These are phyloP conservation scores for Crocidura indochinensis DNA, from an alignment of 2,797 vertebrate genomes.

Conservation along the genomic window DNA sequence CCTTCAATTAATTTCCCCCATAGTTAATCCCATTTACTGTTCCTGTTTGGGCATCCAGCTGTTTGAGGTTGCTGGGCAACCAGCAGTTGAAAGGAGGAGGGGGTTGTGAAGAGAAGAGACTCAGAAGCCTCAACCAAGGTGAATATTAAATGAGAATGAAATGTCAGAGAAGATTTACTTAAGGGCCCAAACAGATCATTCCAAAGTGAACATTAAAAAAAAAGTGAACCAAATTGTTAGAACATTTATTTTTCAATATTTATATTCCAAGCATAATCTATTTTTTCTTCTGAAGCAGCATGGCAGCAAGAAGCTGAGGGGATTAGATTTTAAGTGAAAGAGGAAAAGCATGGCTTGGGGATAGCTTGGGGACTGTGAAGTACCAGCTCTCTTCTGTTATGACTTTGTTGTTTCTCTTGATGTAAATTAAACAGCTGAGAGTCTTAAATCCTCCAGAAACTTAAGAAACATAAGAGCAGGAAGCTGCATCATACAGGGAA, in stretches of 20 bases:
- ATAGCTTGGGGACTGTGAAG: conserved; percentile 69
- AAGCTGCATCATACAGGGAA: background rate
- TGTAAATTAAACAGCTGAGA: conserved; percentile 81
- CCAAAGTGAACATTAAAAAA: conserved; percentile 66
- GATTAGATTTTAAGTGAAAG: conserved; percentile 78
- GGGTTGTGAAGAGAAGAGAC: conserved; percentile 22
- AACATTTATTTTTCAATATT: conserved; percentile 73
- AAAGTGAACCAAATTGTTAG: conserved; percentile 58
- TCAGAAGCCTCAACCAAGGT: conserved; percentile 64
- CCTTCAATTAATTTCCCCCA: conserved; percentile 84
- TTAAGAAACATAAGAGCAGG: conserved; percentile 38
- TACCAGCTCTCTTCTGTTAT: conserved; percentile 75
- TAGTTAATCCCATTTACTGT: conserved; percentile 85
- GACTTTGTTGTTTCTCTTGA: conserved; percentile 73
- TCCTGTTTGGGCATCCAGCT: conserved; percentile 82
- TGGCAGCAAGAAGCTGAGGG: conserved; percentile 64
- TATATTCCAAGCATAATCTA: conserved; percentile 66
- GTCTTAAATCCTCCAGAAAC: conserved; percentile 59
- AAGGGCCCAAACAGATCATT: conserved; percentile 49
- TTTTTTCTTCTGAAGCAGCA: conserved; percentile 72
- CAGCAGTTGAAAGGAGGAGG: conserved; percentile 48
- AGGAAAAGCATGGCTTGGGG: conserved; percentile 77
- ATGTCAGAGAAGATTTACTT: conserved; percentile 74
- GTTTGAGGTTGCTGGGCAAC: conserved; percentile 84
- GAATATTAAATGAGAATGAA: conserved; percentile 74